phyloP scores from a whole-genome alignment of 2,888 invertebrate genomes.

The Notodonta dromedarius region DNA sequence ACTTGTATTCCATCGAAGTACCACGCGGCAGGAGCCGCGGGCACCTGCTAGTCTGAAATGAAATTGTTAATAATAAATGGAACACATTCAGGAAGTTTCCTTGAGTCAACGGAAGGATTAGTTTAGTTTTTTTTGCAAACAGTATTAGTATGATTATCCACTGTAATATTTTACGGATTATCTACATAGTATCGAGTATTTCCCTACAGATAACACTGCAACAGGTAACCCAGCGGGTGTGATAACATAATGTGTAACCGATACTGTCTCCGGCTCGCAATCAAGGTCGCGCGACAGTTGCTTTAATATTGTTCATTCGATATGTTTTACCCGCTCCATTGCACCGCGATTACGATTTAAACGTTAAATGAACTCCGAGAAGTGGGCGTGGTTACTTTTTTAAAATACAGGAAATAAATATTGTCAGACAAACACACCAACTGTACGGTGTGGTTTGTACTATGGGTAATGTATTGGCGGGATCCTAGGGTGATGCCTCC shows the following conservation, averaged over 20 bases:
- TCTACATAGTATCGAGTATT: too few species aligned
- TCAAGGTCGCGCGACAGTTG: constrained; percentile 5
- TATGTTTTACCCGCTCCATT: constrained; percentile 3
- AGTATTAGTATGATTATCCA: too few species aligned
- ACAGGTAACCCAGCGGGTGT: not conserved
- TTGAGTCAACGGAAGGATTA: not conserved
- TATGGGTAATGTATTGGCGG: too few species aligned
- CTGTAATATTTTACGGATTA: too few species aligned
- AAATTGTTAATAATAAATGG: not conserved
- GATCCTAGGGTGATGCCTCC: too few species aligned
- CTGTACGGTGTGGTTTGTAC: too few species aligned
- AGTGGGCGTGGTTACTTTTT: too few species aligned
- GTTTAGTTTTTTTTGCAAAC: too few species aligned
- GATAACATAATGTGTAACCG: constrained; percentile 4
- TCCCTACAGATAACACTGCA: not conserved
- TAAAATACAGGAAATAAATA: too few species aligned
- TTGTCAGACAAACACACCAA: too few species aligned
- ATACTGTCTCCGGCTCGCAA: constrained; percentile 4
- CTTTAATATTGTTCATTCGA: constrained; percentile 2
- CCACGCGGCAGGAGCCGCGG: too few species aligned
- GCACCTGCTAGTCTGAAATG: not conserved
- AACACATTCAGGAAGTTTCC: not conserved
- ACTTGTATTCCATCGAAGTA: too few species aligned
- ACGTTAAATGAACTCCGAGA: not conserved
- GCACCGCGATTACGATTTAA: not conserved